Evolutionary conservation across 2,797 vertebrate genomes (phyloP), one percentile per base, ranked within the genome.

Genomic region (Oceanodroma leucorhoa): DNA sequence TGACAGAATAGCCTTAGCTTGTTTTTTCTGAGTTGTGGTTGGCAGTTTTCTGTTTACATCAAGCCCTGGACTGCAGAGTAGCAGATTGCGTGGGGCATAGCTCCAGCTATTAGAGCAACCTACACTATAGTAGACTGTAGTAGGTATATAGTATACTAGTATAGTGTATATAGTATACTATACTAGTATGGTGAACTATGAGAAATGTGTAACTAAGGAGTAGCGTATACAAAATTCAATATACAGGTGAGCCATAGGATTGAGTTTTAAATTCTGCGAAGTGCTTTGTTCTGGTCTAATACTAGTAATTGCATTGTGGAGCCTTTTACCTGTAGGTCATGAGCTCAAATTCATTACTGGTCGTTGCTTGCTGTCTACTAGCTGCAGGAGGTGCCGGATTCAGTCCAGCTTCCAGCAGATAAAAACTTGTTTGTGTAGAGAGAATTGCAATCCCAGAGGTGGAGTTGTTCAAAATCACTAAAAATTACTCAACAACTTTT

Each of bases 51-150:
- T 77, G 36, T 48, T 86, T 57, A 16, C 21, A 7, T 57, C 20
- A 45, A 57, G 41, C 30, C 26, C 21, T 62, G 43, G 11, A 18
- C 6, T 32, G 21, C 57, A 38, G 32, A 45, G 38, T 50, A 62
- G 61, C 46, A 66, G 58, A 3, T 5, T 29, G 8, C 4, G 11
- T 6, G 14, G 14, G 41, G 7, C 17, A 15, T 14, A 30, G 27
- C 36, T 72, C 41, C 27, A 17, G 27, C 30, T 65, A 1, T 34
- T 26, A 38, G 11, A 81, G 21, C 26, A 62, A 5, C 19, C 40
- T 55, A 7, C 3, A 1, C 48, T 64, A 0, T 6, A 41, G 15
- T 6, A 36, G 36, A 4, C 66, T 77, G 16, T 26, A 46, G 26
- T 14, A 69, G 13, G 15, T 40, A 3, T 22, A 5, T 51, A 6